Evolutionary conservation across 2,888 invertebrate species (phyloP).

Genomic region (Himalopsyche kuldschensis): DNA sequence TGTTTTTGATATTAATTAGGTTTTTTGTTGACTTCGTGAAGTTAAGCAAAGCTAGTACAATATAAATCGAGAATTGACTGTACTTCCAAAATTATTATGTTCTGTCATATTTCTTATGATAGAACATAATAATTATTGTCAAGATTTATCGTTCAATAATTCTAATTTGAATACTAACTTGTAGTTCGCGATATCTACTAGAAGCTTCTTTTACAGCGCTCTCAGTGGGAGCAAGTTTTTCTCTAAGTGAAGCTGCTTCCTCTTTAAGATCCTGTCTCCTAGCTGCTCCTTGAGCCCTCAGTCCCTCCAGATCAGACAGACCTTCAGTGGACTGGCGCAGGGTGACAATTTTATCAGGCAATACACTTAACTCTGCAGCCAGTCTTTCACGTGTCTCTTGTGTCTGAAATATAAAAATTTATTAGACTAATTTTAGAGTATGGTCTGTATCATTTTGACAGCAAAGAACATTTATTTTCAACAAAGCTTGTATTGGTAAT

Average conservation of each 20-base stretch:
- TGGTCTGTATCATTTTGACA: too few relatives aligned
- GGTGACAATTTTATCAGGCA: constrained; percentile 68
- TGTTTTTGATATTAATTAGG: too few relatives aligned
- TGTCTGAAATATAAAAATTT: constrained; percentile 44
- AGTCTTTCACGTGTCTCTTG: constrained; percentile 56
- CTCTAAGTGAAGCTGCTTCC: constrained; percentile 56
- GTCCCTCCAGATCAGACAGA: constrained; percentile 63
- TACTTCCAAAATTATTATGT: too few relatives aligned
- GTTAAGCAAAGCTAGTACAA: too few relatives aligned
- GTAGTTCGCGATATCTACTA: constrained; percentile 58
- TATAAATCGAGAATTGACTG: too few relatives aligned
- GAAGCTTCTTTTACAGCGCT: constrained; percentile 56
- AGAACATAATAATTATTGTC: too few relatives aligned
- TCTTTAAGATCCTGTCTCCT: constrained; percentile 58
- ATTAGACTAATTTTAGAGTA: not conserved
- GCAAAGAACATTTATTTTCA: too few relatives aligned
- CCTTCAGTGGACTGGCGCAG: constrained; percentile 66
- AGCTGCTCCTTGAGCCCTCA: constrained; percentile 59
- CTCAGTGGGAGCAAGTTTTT: constrained; percentile 54
- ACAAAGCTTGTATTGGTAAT: too few relatives aligned
- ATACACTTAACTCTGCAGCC: constrained; percentile 62
- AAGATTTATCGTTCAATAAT: too few relatives aligned
- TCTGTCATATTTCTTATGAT: too few relatives aligned
- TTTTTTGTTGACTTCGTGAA: too few relatives aligned
- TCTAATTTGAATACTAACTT: constrained; percentile 44